Evolutionary conservation across 2,888 invertebrate genomes (phyloP), one percentile per base, ranked within the genome.

Genomic region (Villa cingulata): DNA sequence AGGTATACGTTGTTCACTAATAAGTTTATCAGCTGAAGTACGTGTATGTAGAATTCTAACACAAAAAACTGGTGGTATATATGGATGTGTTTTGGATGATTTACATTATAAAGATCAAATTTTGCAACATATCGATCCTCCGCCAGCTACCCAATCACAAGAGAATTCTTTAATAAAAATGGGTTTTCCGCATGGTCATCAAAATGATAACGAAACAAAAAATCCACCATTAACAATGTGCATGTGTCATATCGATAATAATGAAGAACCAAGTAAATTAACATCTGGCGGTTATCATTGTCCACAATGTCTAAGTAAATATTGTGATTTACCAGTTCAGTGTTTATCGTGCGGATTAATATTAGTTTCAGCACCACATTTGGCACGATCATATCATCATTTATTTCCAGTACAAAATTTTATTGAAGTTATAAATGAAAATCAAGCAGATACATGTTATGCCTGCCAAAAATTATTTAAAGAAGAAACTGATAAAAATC

Each of bases 351-450:
- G 98, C 69, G 91, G 91, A 1, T 75, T 99, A 50, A 96, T 95
- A 6, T 73, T 98, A 42, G 96, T 96, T 15, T 95, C 97, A 1
- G 97, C 98, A 2, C 96, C 97, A 19, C 98, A 99, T 73, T 75
- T 98, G 44, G 96, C 97, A 4, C 78, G 97, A 54, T 95, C 96
- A 0, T 96, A 96, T 68, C 96, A 97, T 65, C 97, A 98, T 70
- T 74, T 98, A 52, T 95, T 97, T 66, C 96, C 96, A 0, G 84
- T 95, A 42, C 82, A 86, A 40, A 77, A 83, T 43, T 98, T 86
- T 60, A 76, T 75, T 45, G 95, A 96, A 70, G 56, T 84, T 32
- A 58, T 71, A 1, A 76, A 76, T 53, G 74, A 77, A 32, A 77
- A 75, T 12, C 77, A 76, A 57, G 69, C 73, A 1, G 37, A 41